These are phyloP conservation scores for Macroglossus sobrinus DNA, from an alignment of 2,113 vertebrate genomes.

Conservation along the genomic window DNA sequence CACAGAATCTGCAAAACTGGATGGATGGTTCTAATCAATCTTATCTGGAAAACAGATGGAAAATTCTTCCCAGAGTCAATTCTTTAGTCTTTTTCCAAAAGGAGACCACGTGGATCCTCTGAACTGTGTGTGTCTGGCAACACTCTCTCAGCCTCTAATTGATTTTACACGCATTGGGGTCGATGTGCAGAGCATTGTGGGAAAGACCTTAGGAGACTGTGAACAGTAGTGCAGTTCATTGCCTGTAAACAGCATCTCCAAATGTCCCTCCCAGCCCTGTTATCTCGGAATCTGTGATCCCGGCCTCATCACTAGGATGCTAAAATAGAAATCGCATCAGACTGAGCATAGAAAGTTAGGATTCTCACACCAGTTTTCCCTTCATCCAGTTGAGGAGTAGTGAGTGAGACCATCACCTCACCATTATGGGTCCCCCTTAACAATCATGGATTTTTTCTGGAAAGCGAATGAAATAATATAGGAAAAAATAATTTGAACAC, in stretches of 20 bases:
- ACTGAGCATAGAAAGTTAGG: background rate
- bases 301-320: background rate
- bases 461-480: background rate
- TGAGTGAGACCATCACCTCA: background rate
- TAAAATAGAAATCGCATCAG: background rate
- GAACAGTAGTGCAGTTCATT: background rate
- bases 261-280: background rate
- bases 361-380: background rate
- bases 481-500: background rate
- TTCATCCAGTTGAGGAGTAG: background rate
- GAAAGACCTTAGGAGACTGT: background rate
- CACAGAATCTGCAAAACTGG: background rate
- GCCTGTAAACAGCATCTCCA: background rate
- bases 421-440: background rate
- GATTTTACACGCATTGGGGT: background rate
- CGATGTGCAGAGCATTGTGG: background rate
- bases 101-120: background rate
- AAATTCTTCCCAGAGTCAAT: slow-evolving; percentile 24
- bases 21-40: slow-evolving; percentile 39
- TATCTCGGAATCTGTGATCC: background rate
- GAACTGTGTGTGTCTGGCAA: background rate
- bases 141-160: background rate
- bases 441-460: background rate
- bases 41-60: slow-evolving; percentile 57
- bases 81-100: slow-evolving; percentile 36